Conservation (phyloP, 2,797 vertebrate species). For the Malacoctenus gilli region DNA sequence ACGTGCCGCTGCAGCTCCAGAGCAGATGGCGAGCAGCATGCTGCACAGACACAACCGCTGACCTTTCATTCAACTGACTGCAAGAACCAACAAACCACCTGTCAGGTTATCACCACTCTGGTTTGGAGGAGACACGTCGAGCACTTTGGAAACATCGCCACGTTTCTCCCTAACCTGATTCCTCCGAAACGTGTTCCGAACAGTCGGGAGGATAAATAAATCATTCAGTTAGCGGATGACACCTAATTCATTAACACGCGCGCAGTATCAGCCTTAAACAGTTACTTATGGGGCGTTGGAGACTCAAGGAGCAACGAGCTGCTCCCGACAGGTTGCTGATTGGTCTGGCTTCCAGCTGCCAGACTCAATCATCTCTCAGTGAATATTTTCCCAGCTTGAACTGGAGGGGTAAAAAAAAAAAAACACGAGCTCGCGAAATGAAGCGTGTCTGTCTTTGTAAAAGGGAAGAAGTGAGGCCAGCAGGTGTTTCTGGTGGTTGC, state of each 20-base stretch:
- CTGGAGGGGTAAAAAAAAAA: constrained; percentile 2
- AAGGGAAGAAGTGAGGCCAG: no score
- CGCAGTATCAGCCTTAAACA: background rate
- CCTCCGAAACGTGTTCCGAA: background rate
- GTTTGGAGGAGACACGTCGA: background rate
- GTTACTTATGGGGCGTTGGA: constrained; percentile 4
- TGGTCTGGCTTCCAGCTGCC: constrained; percentile 49
- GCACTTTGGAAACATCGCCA: background rate
- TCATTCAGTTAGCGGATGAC: background rate
- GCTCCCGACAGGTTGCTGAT: constrained; percentile 34
- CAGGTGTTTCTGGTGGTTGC: no score
- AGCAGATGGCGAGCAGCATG: background rate
- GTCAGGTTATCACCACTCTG: background rate
- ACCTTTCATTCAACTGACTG: background rate
- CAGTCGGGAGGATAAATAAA: background rate
- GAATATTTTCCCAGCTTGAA: constrained; percentile 34
- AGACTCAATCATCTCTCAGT: constrained; percentile 39
- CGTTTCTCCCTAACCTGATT: background rate
- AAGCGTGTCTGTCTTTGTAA: background rate
- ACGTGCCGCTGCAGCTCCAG: background rate
- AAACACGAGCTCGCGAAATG: constrained; percentile 6
- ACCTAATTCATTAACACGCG: constrained; percentile 3
- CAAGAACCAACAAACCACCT: constrained; percentile 5
- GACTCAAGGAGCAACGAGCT: constrained; percentile 15
- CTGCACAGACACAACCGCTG: background rate